Conservation (phyloP, 2,888 invertebrate genomes). For the Pedicia rivosa region DNA sequence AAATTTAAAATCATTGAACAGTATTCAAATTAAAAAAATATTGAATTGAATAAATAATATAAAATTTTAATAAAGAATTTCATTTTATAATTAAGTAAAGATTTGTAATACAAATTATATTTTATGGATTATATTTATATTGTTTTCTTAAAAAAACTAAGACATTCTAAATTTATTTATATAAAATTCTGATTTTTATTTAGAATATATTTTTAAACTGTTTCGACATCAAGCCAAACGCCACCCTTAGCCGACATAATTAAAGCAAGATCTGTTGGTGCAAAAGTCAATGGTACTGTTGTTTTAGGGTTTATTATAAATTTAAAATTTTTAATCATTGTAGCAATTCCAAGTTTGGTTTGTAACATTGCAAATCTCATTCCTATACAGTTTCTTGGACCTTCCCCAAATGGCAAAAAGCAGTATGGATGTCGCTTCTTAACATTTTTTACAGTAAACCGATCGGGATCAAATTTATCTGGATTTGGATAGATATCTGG, state of each 20-base stretch:
- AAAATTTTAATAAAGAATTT: no score
- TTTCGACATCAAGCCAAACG: constrained; percentile 11
- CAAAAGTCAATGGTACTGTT: constrained; percentile 7
- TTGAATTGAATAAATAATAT: no score
- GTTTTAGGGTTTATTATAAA: constrained; percentile 6
- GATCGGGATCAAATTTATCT: constrained; percentile 23
- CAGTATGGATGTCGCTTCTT: constrained; percentile 15
- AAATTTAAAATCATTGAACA: no score
- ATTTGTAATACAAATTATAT: no score
- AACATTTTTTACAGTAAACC: constrained; percentile 19
- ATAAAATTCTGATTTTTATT: no score
- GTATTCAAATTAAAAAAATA: no score
- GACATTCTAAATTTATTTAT: no score
- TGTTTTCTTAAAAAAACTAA: no score
- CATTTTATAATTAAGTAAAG: no score
- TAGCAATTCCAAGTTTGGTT: constrained; percentile 9
- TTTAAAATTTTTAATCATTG: constrained; percentile 9
- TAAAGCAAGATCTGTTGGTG: constrained; percentile 5
- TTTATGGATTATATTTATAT: no score
- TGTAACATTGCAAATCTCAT: constrained; percentile 11
- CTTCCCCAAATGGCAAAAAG: constrained; percentile 23
- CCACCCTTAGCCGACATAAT: constrained; percentile 8
- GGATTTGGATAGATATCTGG: constrained; percentile 23
- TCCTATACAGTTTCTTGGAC: constrained; percentile 17
- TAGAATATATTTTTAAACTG: no score